Evolutionary conservation across 2,113 vertebrate species (phyloP).

Genomic region (Phyllopteryx taeniolatus): DNA sequence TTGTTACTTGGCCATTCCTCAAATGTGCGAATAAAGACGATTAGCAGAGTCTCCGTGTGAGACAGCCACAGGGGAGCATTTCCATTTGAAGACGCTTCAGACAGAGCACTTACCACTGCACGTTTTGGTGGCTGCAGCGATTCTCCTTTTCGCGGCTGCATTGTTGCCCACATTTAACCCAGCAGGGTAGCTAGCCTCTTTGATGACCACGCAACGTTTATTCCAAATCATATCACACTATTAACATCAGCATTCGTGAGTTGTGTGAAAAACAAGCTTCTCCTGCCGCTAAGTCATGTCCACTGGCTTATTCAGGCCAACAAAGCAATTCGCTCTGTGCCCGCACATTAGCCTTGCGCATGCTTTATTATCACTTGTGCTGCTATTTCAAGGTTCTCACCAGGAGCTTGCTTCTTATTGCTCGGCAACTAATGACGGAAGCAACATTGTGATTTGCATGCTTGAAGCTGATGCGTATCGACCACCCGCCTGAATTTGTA

Average conservation of each 20-base stretch:
- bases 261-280: not conserved
- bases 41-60: slow-evolving; percentile 36
- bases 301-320: slow-evolving; percentile 65
- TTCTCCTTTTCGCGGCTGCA: slow-evolving; percentile 23
- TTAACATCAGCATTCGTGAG: not conserved
- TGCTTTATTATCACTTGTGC: slow-evolving; percentile 48
- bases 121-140: slow-evolving; percentile 20
- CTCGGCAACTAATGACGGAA: slow-evolving; percentile 41
- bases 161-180: slow-evolving; percentile 22
- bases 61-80: slow-evolving; percentile 41
- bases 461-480: slow-evolving; percentile 35
- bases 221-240: slow-evolving; percentile 4
- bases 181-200: slow-evolving; percentile 15
- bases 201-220: slow-evolving; percentile 17
- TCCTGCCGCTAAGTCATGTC: not conserved
- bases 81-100: slow-evolving; percentile 41
- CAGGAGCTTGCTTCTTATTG: slow-evolving; percentile 38
- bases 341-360: slow-evolving; percentile 53
- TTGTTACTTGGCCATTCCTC: slow-evolving; percentile 34
- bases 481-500: slow-evolving; percentile 30
- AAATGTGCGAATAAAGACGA: slow-evolving; percentile 44
- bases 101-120: slow-evolving; percentile 32
- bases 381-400: slow-evolving; percentile 50
- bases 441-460: slow-evolving; percentile 35
- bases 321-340: slow-evolving; percentile 52